Percentiles rank a stretch among this genome's conserved stretches.
phyloP scores from a whole-genome alignment of 2,113 vertebrate genomes.

The Equus quagga region DNA sequence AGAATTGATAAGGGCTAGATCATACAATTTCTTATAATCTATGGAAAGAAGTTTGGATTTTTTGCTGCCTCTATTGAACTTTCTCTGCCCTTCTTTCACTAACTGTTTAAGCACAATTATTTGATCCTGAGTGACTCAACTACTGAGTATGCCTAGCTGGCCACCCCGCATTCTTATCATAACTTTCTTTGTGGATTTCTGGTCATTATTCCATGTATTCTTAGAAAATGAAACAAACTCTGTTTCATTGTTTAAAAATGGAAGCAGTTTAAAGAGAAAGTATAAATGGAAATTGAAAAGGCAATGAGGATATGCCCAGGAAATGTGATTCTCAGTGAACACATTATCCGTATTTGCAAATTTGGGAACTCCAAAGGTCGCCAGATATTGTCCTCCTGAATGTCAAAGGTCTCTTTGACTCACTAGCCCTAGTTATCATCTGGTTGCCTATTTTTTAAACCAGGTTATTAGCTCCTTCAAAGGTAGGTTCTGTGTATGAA shows the following conservation, averaged over 20 bases:
- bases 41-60: not conserved
- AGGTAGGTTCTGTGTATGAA: not conserved
- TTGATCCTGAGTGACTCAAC: not conserved
- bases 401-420: not conserved
- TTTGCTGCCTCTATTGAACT: not conserved
- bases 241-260: not conserved
- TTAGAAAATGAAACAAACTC: not conserved
- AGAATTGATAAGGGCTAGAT: not conserved
- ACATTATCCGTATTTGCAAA: not conserved
- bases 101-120: not conserved
- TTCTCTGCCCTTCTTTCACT: not conserved
- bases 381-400: not conserved
- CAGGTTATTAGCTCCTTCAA: not conserved
- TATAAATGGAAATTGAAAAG: not conserved
- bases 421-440: not conserved
- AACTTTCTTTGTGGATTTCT: not conserved
- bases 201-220: not conserved
- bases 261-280: not conserved
- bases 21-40: not conserved
- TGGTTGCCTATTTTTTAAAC: not conserved
- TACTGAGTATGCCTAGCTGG: not conserved
- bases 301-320: not conserved
- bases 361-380: not conserved
- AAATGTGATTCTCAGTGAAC: not conserved
- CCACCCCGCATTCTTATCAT: not conserved